phyloP scores from a whole-genome alignment of 2,797 vertebrate genomes.

The Megaceryle alcyon region DNA sequence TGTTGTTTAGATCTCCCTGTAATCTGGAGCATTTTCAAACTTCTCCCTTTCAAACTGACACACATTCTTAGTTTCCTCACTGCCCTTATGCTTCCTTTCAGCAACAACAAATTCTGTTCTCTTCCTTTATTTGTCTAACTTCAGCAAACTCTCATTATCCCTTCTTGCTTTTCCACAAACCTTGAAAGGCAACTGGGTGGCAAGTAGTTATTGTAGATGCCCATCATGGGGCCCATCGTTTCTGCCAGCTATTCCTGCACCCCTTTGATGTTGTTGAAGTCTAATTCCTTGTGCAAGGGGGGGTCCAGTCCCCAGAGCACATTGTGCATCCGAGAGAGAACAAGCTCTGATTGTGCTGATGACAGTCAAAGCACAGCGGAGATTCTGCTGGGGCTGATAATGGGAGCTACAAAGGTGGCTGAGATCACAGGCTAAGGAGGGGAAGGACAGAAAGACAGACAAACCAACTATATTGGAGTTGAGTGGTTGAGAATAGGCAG shows the following conservation, averaged over 20 bases:
- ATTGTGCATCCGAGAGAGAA: slow-evolving; percentile 26
- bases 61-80: neutral
- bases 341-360: slow-evolving; percentile 48
- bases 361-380: slow-evolving; percentile 11
- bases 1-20: neutral
- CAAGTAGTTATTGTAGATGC: slow-evolving; percentile 19
- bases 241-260: neutral
- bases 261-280: slow-evolving; percentile 34
- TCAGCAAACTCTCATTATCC: slow-evolving; percentile 25
- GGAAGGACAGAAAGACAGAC: neutral
- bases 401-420: slow-evolving; percentile 31
- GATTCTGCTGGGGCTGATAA: slow-evolving; percentile 43
- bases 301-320: neutral
- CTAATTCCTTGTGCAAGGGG: slow-evolving; percentile 22
- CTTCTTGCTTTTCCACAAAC: slow-evolving; percentile 4
- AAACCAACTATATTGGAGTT: neutral
- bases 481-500: slow-evolving; percentile 12
- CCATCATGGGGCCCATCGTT: neutral
- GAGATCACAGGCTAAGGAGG: slow-evolving; percentile 27
- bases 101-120: neutral
- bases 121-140: slow-evolving; percentile 19
- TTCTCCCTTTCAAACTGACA: neutral
- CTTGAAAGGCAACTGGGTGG: slow-evolving; percentile 48
- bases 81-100: neutral
- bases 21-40: neutral